Percentiles rank a stretch among this genome's conserved stretches.
Evolutionary conservation across 2,797 vertebrate species (phyloP).

Genomic region (Phalanger gymnotis): DNA sequence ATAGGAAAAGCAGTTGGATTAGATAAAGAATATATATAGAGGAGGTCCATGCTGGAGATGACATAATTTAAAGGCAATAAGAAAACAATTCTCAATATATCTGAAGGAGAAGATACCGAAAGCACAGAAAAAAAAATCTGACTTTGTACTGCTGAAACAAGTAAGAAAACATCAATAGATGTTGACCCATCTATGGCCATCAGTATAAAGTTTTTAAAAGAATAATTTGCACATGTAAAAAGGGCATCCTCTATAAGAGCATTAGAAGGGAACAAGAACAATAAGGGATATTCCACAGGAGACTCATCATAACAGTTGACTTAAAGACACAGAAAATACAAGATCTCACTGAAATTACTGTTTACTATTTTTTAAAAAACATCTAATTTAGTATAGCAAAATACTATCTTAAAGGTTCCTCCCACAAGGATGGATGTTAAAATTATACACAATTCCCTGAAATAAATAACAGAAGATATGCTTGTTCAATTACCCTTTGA

Average conservation of each 20-base stretch:
- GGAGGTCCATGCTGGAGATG: not conserved
- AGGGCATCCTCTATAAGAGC: not conserved
- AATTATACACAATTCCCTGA: not conserved
- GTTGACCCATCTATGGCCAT: not conserved
- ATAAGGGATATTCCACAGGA: not conserved
- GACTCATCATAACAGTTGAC: not conserved
- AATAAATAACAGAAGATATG: not conserved
- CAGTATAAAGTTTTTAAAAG: not conserved
- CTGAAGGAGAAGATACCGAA: not conserved
- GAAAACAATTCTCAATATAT: not conserved
- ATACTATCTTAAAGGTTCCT: not conserved
- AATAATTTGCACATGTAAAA: not conserved
- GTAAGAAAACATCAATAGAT: not conserved
- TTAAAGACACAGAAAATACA: not conserved
- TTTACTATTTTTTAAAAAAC: not conserved
- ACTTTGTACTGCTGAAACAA: not conserved
- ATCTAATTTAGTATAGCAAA: not conserved
- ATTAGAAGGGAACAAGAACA: not conserved
- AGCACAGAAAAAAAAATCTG: not conserved
- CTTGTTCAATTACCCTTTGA: not conserved
- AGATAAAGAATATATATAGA: not conserved
- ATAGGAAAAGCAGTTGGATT: not conserved
- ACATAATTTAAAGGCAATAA: not conserved
- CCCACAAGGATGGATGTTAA: not conserved
- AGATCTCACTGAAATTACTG: not conserved